Percentiles rank a stretch among this genome's conserved stretches.
phyloP scores from a whole-genome alignment of 2,888 invertebrate species.

The Chymomyza fuscimana region DNA sequence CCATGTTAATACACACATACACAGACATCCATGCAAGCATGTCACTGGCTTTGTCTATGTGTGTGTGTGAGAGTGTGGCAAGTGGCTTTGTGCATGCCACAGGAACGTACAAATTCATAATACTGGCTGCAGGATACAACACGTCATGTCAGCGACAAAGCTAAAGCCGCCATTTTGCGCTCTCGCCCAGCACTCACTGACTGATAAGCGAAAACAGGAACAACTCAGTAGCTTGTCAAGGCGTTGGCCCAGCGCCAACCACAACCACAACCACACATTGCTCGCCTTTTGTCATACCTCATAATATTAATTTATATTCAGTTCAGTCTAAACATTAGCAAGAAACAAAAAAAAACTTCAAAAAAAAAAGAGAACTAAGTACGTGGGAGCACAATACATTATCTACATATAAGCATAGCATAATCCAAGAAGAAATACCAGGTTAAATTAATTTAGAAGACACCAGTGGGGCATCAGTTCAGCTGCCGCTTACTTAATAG shows the following conservation, averaged over 20 bases:
- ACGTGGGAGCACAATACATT: not conserved
- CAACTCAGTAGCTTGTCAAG: too few species aligned
- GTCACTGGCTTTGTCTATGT: not conserved
- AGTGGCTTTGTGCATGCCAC: constrained; percentile 41
- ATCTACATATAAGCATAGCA: not conserved
- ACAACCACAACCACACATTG: not conserved
- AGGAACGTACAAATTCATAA: constrained; percentile 51
- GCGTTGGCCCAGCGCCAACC: too few species aligned
- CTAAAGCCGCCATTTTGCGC: not conserved
- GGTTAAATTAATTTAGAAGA: not conserved
- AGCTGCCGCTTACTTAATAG: constrained; percentile 32
- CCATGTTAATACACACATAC: too few species aligned
- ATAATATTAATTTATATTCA: constrained; percentile 49
- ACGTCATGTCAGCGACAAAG: constrained; percentile 55
- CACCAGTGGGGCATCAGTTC: not conserved
- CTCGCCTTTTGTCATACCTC: not conserved
- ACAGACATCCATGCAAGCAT: too few species aligned
- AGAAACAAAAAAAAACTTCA: constrained; percentile 30
- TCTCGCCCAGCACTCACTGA: constrained; percentile 16
- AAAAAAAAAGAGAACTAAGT: constrained; percentile 32
- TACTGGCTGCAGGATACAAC: constrained; percentile 33
- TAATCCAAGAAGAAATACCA: not conserved
- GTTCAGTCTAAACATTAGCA: constrained; percentile 67
- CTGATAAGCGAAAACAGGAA: constrained; percentile 41
- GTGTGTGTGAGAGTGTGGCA: not conserved